Conservation (phyloP, 2,797 vertebrate species). For the Uromys caudimaculatus region DNA sequence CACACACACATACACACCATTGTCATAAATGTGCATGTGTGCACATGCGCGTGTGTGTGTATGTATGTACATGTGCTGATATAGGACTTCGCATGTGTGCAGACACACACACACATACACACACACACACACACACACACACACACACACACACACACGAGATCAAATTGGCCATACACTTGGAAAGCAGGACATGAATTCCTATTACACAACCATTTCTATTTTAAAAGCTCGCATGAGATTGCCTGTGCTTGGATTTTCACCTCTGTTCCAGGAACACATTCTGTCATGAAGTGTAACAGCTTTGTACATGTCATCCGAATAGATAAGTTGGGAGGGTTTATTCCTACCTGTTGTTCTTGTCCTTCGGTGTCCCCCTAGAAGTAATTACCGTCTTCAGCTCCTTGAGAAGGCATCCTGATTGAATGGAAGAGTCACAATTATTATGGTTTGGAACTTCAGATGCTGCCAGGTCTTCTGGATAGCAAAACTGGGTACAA, state of each 20-base stretch:
- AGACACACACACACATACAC: not conserved
- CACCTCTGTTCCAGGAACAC: not conserved
- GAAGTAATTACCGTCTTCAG: conserved; percentile 48
- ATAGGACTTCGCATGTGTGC: not conserved
- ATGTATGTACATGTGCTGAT: not conserved
- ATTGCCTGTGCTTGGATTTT: conserved; percentile 6
- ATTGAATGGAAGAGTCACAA: conserved; percentile 58
- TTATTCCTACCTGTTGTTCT: conserved; percentile 6
- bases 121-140: not conserved
- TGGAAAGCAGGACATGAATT: not conserved
- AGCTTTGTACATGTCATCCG: not conserved
- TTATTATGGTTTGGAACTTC: conserved; percentile 25
- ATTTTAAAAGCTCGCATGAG: not conserved
- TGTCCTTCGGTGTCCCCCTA: conserved; percentile 51
- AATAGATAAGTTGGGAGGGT: conserved; percentile 3
- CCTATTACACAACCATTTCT: not conserved
- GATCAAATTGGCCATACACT: conserved; percentile 25
- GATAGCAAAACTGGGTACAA: not conserved
- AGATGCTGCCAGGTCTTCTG: conserved; percentile 25
- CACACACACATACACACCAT: not conserved
- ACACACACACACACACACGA: not conserved
- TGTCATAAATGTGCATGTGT: too few species aligned
- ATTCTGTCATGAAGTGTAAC: not conserved
- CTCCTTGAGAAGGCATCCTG: conserved; percentile 27
- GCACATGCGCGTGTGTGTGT: not conserved